phyloP scores from a whole-genome alignment of 2,113 vertebrate genomes.

The Chinchilla lanigera region DNA sequence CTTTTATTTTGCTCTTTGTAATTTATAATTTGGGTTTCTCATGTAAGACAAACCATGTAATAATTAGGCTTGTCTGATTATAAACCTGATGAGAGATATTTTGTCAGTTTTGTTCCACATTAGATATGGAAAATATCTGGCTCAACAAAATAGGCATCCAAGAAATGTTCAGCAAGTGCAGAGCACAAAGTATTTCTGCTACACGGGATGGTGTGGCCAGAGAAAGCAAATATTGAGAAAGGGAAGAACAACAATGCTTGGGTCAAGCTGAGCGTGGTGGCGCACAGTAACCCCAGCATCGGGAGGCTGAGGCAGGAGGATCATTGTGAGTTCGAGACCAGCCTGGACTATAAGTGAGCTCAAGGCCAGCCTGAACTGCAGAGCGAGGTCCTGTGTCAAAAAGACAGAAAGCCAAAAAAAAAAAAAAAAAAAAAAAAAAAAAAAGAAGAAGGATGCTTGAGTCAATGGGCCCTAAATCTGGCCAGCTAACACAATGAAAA shows the following conservation, averaged over 20 bases:
- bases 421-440: too few relatives aligned
- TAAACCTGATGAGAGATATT: background rate
- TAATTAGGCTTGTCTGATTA: background rate
- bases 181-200: background rate
- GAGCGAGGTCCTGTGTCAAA: too few relatives aligned
- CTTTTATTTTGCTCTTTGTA: background rate
- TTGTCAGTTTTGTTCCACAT: background rate
- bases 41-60: background rate
- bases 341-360: too few relatives aligned
- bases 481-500: background rate
- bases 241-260: background rate
- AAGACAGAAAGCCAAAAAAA: too few relatives aligned
- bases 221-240: constrained; percentile 4
- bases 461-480: background rate
- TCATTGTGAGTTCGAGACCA: too few relatives aligned
- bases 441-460: too few relatives aligned
- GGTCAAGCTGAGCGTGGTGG: too few relatives aligned
- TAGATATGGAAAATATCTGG: background rate
- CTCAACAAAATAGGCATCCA: background rate
- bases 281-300: too few relatives aligned
- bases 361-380: too few relatives aligned
- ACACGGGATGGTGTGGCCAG: background rate
- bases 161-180: background rate
- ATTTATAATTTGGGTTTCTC: background rate
- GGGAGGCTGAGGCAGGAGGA: too few relatives aligned